These are phyloP conservation scores for Pseudopleuronectes americanus DNA, from an alignment of 2,797 vertebrate species.

Conservation along the genomic window DNA sequence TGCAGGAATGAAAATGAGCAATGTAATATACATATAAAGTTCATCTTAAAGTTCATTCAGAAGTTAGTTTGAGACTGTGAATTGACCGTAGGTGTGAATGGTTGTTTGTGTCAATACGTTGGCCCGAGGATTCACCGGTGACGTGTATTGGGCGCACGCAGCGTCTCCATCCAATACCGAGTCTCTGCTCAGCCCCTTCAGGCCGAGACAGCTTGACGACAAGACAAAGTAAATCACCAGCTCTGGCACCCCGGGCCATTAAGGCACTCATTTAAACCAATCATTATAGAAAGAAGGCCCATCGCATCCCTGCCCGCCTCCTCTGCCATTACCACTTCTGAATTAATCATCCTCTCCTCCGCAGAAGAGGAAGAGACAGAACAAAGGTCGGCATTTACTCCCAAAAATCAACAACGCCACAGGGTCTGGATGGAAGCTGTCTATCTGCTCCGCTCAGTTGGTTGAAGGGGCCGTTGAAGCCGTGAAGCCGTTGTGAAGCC, in stretches of 20 bases:
- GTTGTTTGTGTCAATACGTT: constrained; percentile 8
- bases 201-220: constrained; percentile 32
- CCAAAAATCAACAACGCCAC: constrained; percentile 41
- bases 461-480: too few species aligned
- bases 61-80: too few species aligned
- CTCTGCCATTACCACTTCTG: constrained; percentile 67
- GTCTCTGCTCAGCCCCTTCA: constrained; percentile 21
- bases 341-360: constrained; percentile 71
- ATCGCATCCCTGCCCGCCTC: constrained; percentile 66
- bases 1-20: constrained; percentile 15
- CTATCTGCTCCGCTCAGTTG: constrained; percentile 44
- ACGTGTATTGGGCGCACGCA: too few species aligned
- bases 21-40: constrained; percentile 12
- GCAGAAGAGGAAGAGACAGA: constrained; percentile 49
- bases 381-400: constrained; percentile 57
- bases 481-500: background rate
- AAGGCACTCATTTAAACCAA: constrained; percentile 81
- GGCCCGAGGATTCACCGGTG: too few species aligned
- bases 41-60: too few species aligned
- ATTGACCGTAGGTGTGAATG: background rate
- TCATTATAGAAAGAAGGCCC: constrained; percentile 79
- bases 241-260: constrained; percentile 72
- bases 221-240: constrained; percentile 68
- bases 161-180: too few species aligned
- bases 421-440: background rate